Evolutionary conservation across 2,113 vertebrate genomes (phyloP).

Genomic region (Rhinogobius similis): DNA sequence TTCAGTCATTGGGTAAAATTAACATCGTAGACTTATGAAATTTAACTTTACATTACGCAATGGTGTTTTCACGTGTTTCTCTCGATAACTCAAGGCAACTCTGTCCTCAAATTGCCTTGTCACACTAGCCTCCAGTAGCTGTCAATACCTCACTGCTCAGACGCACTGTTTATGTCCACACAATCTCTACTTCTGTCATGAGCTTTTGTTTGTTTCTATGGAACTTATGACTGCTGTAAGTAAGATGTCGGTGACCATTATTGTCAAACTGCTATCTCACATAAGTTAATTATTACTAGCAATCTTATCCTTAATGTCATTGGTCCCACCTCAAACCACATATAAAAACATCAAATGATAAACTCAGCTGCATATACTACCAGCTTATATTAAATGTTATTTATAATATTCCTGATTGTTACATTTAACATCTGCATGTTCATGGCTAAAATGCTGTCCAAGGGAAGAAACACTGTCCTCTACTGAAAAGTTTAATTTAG

Average conservation of each 20-base stretch:
- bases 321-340: background rate
- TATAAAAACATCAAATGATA: background rate
- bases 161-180: background rate
- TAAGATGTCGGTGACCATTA: background rate
- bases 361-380: background rate
- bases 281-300: background rate
- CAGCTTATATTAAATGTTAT: background rate
- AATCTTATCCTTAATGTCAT: background rate
- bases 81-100: background rate
- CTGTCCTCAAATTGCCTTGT: constrained; percentile 57
- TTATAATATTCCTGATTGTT: background rate
- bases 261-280: background rate
- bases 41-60: background rate
- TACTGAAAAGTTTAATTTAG: no score
- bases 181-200: background rate
- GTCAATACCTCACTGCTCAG: constrained; percentile 15
- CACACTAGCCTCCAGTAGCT: constrained; percentile 49
- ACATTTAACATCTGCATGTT: no score
- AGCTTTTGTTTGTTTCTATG: background rate
- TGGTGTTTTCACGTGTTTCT: background rate
- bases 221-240: background rate
- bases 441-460: no score
- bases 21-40: background rate
- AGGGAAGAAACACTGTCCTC: no score
- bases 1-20: background rate